Evolutionary conservation across 2,888 invertebrate species (phyloP).

Genomic region (Hydriomena furcata): DNA sequence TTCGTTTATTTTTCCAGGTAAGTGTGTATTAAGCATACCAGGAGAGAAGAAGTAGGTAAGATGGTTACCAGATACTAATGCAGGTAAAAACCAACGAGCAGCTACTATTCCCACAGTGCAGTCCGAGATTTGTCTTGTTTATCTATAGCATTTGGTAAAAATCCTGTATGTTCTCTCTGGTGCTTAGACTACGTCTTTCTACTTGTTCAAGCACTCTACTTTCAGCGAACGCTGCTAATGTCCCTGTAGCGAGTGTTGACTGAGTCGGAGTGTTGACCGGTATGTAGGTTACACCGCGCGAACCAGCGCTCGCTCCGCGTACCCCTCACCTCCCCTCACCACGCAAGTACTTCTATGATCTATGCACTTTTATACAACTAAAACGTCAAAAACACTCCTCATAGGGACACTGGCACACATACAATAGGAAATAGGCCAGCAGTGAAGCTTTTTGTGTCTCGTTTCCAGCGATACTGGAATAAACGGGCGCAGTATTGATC

Average conservation of each 20-base stretch:
- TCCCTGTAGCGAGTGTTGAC: conserved; percentile 84
- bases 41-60: neutral
- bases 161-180: too few relatives aligned
- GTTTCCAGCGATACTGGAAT: conserved; percentile 12
- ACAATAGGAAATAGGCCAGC: conserved; percentile 35
- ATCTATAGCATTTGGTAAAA: too few relatives aligned
- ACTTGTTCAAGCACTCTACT: conserved; percentile 61
- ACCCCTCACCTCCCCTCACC: conserved; percentile 41
- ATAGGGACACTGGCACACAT: conserved; percentile 27
- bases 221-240: conserved; percentile 69
- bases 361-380: conserved; percentile 74
- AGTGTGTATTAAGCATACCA: conserved; percentile 45
- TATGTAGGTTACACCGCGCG: conserved; percentile 81
- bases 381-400: conserved; percentile 70
- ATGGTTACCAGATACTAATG: too few relatives aligned
- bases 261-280: conserved; percentile 84
- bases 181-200: conserved; percentile 3
- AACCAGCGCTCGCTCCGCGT: conserved; percentile 59
- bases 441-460: conserved; percentile 19
- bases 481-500: conserved; percentile 28
- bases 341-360: conserved; percentile 75
- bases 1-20: conserved; percentile 65
- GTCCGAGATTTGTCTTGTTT: too few relatives aligned
- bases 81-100: too few relatives aligned
- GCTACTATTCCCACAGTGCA: too few relatives aligned